Base-by-base conservation (phyloP, 2,113 vertebrate genomes). In the Lagopus leucura region DNA sequence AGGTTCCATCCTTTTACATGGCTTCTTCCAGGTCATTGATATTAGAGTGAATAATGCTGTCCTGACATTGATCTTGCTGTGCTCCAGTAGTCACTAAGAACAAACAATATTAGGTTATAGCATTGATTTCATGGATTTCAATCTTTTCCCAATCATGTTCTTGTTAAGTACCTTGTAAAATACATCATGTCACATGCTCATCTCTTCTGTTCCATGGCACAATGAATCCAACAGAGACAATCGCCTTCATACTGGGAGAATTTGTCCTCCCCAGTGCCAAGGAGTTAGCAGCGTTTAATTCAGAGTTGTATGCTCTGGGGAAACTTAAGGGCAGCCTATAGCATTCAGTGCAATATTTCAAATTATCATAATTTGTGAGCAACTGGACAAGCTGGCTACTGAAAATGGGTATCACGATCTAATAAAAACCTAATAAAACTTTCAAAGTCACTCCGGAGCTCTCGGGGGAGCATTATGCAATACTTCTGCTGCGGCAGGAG, bases 121-220 rank as follows among this genome's bases (percentile, higher is more conserved):
- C 91, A 97, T 97, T 86, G 97, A 97, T 97, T 97, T 86, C 69
- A 97, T 96, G 96, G 96, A 97, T 97, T 96, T 63, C 91, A 95
- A 66, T 94, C 88, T 90, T 90, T 89, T 64, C 85, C 93, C 89
- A 92, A 97, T 96, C 95, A 93, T 75, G 88, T 82, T 95, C 95
- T 93, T 96, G 96, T 97, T 97, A 96, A 94, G 83, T 79, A 88
- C 88, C 70, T 96, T 96, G 96, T 96, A 88, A 96, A 95, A 97
- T 94, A 77, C 92, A 84, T 94, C 79, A 57, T 70, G 92, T 55
- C 91, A 84, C 73, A 48, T 20, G 72, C n/a, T 95, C 42, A 10
- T 92, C 82, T 81, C 73, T 50, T 89, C 85, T 16, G 64, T 45
- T 94, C 50, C 52, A 2, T n/a, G 86, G 65, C 3, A 6, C 94